Conservation (phyloP, 1,140 invertebrate genomes). For the Trichomalopsis sarcophagae region DNA sequence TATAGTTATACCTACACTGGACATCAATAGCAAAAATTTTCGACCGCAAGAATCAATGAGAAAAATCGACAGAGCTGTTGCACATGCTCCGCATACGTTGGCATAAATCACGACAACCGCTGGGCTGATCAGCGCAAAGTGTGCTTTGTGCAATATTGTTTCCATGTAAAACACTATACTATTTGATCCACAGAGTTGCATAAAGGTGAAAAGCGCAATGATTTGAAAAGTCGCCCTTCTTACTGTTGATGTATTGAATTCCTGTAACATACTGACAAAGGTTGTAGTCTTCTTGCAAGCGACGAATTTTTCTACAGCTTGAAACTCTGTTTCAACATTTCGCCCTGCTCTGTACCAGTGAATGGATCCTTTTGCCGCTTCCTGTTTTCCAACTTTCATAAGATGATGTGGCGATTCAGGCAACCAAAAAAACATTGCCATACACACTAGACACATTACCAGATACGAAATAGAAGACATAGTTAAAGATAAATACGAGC, state of each 20-base stretch:
- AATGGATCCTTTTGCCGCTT: slow-evolving; percentile 75
- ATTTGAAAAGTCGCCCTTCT: slow-evolving; percentile 79
- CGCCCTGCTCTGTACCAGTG: slow-evolving; percentile 40
- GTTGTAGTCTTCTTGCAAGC: not conserved
- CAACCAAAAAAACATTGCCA: slow-evolving; percentile 79
- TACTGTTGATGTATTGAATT: slow-evolving; percentile 34
- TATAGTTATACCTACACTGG: slow-evolving; percentile 72
- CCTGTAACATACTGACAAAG: slow-evolving; percentile 13
- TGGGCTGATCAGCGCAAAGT: slow-evolving; percentile 71
- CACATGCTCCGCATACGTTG: slow-evolving; percentile 79
- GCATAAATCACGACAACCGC: slow-evolving; percentile 79
- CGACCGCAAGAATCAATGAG: slow-evolving; percentile 84
- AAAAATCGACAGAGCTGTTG: slow-evolving; percentile 72
- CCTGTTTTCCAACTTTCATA: slow-evolving; percentile 63
- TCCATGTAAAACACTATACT: slow-evolving; percentile 84
- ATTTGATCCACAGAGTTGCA: slow-evolving; percentile 85
- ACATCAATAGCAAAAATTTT: slow-evolving; percentile 80
- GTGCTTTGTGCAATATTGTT: slow-evolving; percentile 79
- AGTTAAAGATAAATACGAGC: slow-evolving; percentile 77
- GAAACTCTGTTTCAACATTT: slow-evolving; percentile 24
- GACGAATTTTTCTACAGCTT: slow-evolving; percentile 42
- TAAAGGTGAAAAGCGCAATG: slow-evolving; percentile 81
- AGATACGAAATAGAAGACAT: slow-evolving; percentile 77
- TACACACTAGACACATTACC: slow-evolving; percentile 83
- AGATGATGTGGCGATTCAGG: slow-evolving; percentile 87